Conservation (phyloP, 1,140 invertebrate species). For the Drosophila bocqueti region DNA sequence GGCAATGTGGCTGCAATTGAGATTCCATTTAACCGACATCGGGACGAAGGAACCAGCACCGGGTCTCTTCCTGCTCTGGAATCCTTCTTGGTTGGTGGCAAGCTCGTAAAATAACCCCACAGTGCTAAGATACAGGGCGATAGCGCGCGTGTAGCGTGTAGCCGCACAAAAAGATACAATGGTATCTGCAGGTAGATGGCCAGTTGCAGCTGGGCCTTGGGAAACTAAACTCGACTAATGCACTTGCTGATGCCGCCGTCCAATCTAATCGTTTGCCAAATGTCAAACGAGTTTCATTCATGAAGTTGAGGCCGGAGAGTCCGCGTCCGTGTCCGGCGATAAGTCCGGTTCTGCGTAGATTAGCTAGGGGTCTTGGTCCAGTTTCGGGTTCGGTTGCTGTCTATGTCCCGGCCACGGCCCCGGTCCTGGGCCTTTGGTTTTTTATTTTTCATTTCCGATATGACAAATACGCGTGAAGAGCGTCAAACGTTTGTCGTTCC, state of each 20-base stretch:
- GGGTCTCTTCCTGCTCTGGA: conserved; percentile 1
- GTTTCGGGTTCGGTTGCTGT: conserved; percentile 2
- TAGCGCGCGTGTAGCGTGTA: conserved; percentile 63
- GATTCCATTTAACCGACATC: conserved; percentile 13
- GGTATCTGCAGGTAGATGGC: conserved; percentile 59
- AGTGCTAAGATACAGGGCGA: conserved; percentile 11
- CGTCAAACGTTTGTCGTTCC: conserved; percentile 59
- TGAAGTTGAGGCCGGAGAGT: conserved; percentile 12
- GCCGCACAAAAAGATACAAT: conserved; percentile 72
- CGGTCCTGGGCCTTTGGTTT: not conserved
- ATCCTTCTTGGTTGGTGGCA: conserved; percentile 66
- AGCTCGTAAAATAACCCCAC: conserved; percentile 43
- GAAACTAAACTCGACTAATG: conserved; percentile 65
- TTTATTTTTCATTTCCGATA: conserved; percentile 55
- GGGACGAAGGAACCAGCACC: not conserved
- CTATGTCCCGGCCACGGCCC: not conserved
- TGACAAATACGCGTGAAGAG: conserved; percentile 75
- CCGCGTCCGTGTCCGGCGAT: conserved; percentile 20
- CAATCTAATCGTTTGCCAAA: conserved; percentile 79
- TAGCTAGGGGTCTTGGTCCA: conserved; percentile 5
- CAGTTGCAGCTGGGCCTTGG: conserved; percentile 52
- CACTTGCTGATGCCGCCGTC: conserved; percentile 45
- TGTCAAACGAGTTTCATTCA: conserved; percentile 72
- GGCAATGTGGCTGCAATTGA: conserved; percentile 14
- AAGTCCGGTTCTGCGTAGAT: conserved; percentile 30